phyloP scores from a whole-genome alignment of 1,140 invertebrate genomes.

The Phortica variegata region DNA sequence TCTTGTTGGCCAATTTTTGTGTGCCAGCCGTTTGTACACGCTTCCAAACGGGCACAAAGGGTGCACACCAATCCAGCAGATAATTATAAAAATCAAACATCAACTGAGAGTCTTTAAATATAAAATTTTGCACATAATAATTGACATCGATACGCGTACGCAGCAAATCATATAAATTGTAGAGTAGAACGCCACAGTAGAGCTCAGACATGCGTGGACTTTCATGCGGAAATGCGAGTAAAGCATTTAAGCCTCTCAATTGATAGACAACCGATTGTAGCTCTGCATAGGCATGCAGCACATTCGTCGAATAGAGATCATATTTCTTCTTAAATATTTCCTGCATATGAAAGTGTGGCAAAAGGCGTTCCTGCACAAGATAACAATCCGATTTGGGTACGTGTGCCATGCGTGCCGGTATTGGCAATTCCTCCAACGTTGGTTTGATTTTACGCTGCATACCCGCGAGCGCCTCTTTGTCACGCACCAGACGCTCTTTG shows the following conservation, averaged over 20 bases:
- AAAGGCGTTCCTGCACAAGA: conserved; percentile 62
- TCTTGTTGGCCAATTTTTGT: conserved; percentile 30
- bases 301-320: conserved; percentile 63
- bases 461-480: conserved; percentile 28
- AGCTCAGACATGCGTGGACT: conserved; percentile 61
- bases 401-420: conserved; percentile 58
- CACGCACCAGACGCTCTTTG: conserved; percentile 32
- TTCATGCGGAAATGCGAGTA: conserved; percentile 63
- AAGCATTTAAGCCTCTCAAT: conserved; percentile 65
- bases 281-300: conserved; percentile 70
- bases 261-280: conserved; percentile 70
- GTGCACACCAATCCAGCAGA: conserved; percentile 37
- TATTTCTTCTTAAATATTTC: conserved; percentile 62
- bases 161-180: conserved; percentile 68
- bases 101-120: conserved; percentile 58
- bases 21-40: conserved; percentile 12
- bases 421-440: conserved; percentile 26
- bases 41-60: conserved; percentile 41
- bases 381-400: conserved; percentile 63
- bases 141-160: conserved; percentile 60
- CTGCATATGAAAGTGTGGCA: conserved; percentile 67
- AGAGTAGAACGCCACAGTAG: conserved; percentile 73
- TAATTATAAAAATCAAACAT: conserved; percentile 58
- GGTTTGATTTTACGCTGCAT: conserved; percentile 31
- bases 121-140: conserved; percentile 59